A percentile compares a stretch with the other conserved stretches of the same genome.
These are phyloP conservation scores for Mesopsocus fuscifrons DNA, from an alignment of 2,888 invertebrate species.

Conservation along the genomic window DNA sequence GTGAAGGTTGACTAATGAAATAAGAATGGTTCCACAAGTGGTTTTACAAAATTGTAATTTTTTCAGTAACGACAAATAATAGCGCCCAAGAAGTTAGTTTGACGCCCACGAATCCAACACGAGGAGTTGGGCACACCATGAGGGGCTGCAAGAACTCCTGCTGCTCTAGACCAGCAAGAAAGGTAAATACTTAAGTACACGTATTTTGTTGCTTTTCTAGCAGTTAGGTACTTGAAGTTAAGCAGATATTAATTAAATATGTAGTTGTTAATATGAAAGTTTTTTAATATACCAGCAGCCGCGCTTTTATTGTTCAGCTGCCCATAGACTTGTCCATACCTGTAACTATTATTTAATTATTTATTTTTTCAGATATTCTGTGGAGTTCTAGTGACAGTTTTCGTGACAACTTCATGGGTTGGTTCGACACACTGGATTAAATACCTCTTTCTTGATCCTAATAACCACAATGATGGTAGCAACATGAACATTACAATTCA, in stretches of 20 bases:
- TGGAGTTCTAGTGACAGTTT: conserved; percentile 68
- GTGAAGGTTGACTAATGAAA: too few species aligned
- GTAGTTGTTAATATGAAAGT: too few species aligned
- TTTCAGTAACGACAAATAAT: conserved; percentile 6
- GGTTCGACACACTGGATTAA: conserved; percentile 84
- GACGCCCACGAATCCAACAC: conserved; percentile 13
- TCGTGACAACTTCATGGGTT: conserved; percentile 80
- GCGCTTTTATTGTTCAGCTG: too few species aligned
- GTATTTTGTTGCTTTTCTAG: conserved; percentile 4
- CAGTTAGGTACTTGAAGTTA: too few species aligned
- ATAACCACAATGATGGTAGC: conserved; percentile 15
- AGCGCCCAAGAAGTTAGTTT: conserved; percentile 7
- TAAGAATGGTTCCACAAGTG: too few species aligned
- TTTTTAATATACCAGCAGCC: too few species aligned
- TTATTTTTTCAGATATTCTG: conserved; percentile 53
- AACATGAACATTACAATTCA: conserved; percentile 11
- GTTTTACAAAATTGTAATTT: too few species aligned
- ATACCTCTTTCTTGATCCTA: conserved; percentile 43
- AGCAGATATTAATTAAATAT: conserved; percentile 1
- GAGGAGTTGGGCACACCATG: conserved; percentile 18
- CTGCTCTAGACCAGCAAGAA: conserved; percentile 65
- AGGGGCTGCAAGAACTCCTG: conserved; percentile 48
- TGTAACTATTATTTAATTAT: not conserved
- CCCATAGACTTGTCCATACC: too few species aligned
- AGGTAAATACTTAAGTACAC: conserved; percentile 30